Evolutionary conservation across 2,888 invertebrate species (phyloP), one percentile per base, ranked within the genome.

Genomic region (Brenthis daphne): DNA sequence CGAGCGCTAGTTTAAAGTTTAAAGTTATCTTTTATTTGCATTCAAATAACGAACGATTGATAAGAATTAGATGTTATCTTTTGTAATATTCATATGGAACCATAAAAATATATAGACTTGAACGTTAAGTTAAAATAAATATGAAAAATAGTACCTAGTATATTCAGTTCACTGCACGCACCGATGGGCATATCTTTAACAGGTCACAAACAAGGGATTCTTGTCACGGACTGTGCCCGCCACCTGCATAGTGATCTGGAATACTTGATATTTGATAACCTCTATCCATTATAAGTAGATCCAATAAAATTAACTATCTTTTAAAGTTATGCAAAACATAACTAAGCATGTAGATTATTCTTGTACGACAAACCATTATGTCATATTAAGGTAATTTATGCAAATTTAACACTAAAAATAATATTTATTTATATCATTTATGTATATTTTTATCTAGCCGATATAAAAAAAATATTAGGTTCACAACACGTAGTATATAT

Each of bases 161-260:
- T 56, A 48, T 69, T 67, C 65, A 68, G 72, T 72, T 72, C 70
- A 72, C 53, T 63, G 70, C 56, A 70, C 70, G 68, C 64, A n/a
- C 24, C 68, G 64, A 70, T 64, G 70, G 65, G 70, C 83, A 84
- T 86, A 83, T 84, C 73, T 82, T 79, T 68, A 83, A 85, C 86
- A 85, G 85, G 86, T 86, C 86, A 81, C 79, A 79, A 79, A 80
- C 79, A 84, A 80, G 82, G 80, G 79, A 90, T 89, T 88, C 88
- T 76, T 83, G 87, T 89, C 91, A 91, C 90, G 91, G 83, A 70
- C 77, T 74, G 74, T 79, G 82, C 74, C 72, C 83, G 82, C 85
- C 86, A 90, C 90, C 90, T 90, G 92, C 89, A 89, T 90, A 75
- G 79, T 77, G 82, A 88, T 85, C 74, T 73, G 73, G 77, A 85